Conservation (phyloP, 2,113 vertebrate species). For the Junco hyemalis region DNA sequence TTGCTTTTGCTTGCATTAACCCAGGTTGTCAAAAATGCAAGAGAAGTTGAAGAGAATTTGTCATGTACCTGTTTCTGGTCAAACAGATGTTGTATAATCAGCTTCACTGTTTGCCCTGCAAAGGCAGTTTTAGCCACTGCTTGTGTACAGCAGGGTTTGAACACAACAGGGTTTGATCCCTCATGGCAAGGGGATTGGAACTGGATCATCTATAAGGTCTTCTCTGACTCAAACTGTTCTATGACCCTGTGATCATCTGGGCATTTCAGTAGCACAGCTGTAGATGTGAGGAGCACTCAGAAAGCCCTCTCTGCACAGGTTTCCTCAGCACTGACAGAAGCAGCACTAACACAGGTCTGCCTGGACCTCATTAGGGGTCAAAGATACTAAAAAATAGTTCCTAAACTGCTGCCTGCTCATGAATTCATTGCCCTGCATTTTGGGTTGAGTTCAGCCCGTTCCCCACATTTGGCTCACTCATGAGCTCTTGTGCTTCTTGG, state of each 20-base stretch:
- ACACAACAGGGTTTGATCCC: no score
- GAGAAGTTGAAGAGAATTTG: neutral
- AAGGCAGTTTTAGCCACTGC: neutral
- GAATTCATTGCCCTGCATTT: neutral
- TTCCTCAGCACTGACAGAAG: neutral
- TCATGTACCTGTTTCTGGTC: rapidly evolving
- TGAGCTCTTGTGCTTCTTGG: neutral
- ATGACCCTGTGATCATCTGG: neutral
- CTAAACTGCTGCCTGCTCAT: neutral
- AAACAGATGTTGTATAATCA: neutral
- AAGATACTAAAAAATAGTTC: neutral
- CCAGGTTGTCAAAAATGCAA: neutral
- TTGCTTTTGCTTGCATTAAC: neutral
- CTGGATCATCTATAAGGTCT: neutral
- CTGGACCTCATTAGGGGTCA: neutral
- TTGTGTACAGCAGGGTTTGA: neutral
- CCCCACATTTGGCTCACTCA: neutral
- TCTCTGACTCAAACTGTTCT: no score
- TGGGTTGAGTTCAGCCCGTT: neutral
- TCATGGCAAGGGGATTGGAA: neutral
- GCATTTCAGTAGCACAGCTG: neutral
- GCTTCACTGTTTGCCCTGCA: neutral
- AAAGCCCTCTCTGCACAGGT: neutral
- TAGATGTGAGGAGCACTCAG: neutral
- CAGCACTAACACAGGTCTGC: neutral